Percentiles rank a stretch among this genome's conserved stretches.
Evolutionary conservation across 2,113 vertebrate species (phyloP).

Genomic region (Nycticorax nycticorax): DNA sequence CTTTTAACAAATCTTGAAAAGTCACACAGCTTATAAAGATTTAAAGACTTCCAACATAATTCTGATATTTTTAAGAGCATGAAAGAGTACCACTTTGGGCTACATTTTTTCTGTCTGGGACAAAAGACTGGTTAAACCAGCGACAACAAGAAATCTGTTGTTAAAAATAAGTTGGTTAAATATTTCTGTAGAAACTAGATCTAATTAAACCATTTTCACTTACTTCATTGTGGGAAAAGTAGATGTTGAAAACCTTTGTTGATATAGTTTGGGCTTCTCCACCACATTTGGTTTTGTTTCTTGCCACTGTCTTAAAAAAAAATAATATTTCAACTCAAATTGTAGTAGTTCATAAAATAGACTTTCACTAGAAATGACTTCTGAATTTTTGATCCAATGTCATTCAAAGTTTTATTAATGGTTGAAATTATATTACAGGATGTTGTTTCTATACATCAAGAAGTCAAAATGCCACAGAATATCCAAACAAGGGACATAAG

Average conservation of each 20-base stretch:
- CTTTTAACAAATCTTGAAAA: not conserved
- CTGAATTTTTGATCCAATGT: not conserved
- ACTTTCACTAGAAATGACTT: not conserved
- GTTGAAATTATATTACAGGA: not conserved
- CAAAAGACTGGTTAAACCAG: not conserved
- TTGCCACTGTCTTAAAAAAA: not conserved
- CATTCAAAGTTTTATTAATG: not conserved
- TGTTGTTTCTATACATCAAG: not conserved
- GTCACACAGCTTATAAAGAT: not conserved
- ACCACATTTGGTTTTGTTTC: not conserved
- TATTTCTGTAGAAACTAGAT: not conserved
- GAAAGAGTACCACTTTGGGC: not conserved
- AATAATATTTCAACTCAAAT: not conserved
- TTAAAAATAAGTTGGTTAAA: not conserved
- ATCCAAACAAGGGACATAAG: not conserved
- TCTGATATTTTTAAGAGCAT: not conserved
- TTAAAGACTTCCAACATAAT: not conserved
- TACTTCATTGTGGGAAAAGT: not conserved
- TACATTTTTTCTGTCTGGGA: not conserved
- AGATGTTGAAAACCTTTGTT: not conserved
- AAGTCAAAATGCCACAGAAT: not conserved
- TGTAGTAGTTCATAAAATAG: not conserved
- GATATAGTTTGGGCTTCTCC: not conserved
- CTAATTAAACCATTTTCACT: not conserved
- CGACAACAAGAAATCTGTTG: not conserved